Evolutionary conservation across 2,797 vertebrate species (phyloP), one percentile per base, ranked within the genome.

Genomic region (Champsocephalus gunnari): DNA sequence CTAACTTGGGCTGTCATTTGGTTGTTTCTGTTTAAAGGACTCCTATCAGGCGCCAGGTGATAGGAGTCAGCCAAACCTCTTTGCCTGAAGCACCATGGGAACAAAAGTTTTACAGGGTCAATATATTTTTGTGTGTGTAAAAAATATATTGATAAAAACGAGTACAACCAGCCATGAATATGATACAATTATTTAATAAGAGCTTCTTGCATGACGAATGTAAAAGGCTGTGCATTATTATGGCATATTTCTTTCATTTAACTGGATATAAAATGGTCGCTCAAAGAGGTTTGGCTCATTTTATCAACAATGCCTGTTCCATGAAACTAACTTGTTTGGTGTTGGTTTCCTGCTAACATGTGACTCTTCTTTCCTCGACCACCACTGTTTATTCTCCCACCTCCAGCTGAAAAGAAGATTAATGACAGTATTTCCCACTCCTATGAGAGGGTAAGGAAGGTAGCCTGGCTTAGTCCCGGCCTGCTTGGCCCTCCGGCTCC

Each of bases 361-460:
- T 92, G 82, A 89, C 89, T 93, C 75, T 92, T 88, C 85, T 89
- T 88, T 91, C 87, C 87, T 90, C 88, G 81, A 88, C 87, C 87
- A 82, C 83, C 81, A 90, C 87, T 86, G 47, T 93, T 92, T 87
- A 84, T 92, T 91, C 83, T 83, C 73, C 83, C 88, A 85, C 66
- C 81, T 94, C 90, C 92, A 95, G 93, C 94, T 89, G 89, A 93
- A 83, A 89, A 92, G 93, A 94, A 94, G 94, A 94, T 92, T 92
- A 91, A 87, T 94, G 93, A 94, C 88, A 94, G 93, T 95, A 92
- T 92, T 92, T 94, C 84, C 74, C 86, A 92, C 87, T 92, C 87
- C 89, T 94, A 92, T 92, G 71, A 81, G 84, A 92, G 93, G 94
- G 94, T 95, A 95, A 96, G 95, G 82, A 92, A 90, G 92, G 94